Base-by-base conservation (phyloP, 2,797 vertebrate genomes). In the Lindbergichthys nudifrons region DNA sequence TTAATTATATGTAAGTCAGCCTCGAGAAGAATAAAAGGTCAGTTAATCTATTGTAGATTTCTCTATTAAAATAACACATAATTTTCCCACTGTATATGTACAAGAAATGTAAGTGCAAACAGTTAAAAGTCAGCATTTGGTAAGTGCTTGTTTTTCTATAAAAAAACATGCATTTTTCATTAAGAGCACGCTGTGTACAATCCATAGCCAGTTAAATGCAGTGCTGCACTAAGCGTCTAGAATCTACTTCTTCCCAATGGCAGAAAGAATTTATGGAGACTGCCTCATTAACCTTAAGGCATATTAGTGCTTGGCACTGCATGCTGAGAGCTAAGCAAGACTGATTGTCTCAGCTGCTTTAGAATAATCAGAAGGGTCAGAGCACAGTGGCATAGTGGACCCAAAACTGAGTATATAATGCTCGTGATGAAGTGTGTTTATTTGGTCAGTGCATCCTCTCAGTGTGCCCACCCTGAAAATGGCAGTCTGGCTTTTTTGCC, bases 211-310 rank as follows among this genome's bases (percentile, higher is more conserved):
- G 79, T 85, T 74, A 84, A 84, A 75, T 79, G 79, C 70, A 76
- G 67, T 85, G 84, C 88, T 85, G 77, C 77, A 75, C 71, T 86
- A 87, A 89, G 89, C 72, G 53, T 90, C 90, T 89, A 88, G 84
- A 26, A 90, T 84, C 76, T 72, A 64, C 83, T 78, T 71, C 63
- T 85, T 87, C 88, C 89, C 90, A 90, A 92, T 88, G 91, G 86
- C 73, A 90, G 76, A 84, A 36, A 90, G 73, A 89, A 92, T 91
- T 89, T 92, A 93, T 92, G 89, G 85, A 88, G 83, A 84, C 77
- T 81, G 81, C 87, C 90, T 93, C 91, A 93, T 93, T 92, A 92
- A 92, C 91, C 87, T 88, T 76, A 90, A 90, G 85, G 89, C 88
- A 89, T 89, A 92, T 90, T 85, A 92, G 85, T 88, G 80, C 83